Conservation (phyloP, 2,797 vertebrate species). For the Jordanella pulchra region DNA sequence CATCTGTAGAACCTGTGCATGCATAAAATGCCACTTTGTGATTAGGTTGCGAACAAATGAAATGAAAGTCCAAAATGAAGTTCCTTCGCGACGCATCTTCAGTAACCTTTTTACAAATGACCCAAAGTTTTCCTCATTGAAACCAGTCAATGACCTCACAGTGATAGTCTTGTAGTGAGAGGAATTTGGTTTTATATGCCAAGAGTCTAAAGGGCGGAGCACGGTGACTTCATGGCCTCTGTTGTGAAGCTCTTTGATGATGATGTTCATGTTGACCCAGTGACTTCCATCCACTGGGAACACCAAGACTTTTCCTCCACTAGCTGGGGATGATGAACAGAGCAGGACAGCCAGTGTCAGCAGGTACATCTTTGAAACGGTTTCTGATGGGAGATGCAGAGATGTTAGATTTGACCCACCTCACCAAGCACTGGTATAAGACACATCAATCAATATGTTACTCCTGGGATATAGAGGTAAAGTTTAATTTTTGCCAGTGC, state of each 20-base stretch:
- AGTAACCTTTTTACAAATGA: constrained; percentile 6
- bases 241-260: constrained; percentile 60
- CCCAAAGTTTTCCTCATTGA: constrained; percentile 30
- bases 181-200: constrained; percentile 63
- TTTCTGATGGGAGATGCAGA: constrained; percentile 14
- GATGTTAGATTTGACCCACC: neutral
- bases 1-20: constrained; percentile 17
- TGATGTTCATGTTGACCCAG: constrained; percentile 74
- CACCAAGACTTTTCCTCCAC: constrained; percentile 63
- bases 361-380: constrained; percentile 49
- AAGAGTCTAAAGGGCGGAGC: constrained; percentile 44
- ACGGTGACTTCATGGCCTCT: constrained; percentile 66
- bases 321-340: constrained; percentile 13
- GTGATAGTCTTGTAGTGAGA: constrained; percentile 54
- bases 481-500: neutral
- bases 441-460: neutral
- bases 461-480: neutral
- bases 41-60: constrained; percentile 32
- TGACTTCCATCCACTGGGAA: constrained; percentile 66
- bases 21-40: constrained; percentile 5
- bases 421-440: neutral
- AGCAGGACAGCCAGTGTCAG: constrained; percentile 35
- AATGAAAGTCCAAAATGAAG: constrained; percentile 41
- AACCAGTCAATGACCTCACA: constrained; percentile 4
- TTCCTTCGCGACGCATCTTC: constrained; percentile 2